Base-by-base conservation (phyloP, 2,797 vertebrate genomes). In the Melanotaenia nigrans region DNA sequence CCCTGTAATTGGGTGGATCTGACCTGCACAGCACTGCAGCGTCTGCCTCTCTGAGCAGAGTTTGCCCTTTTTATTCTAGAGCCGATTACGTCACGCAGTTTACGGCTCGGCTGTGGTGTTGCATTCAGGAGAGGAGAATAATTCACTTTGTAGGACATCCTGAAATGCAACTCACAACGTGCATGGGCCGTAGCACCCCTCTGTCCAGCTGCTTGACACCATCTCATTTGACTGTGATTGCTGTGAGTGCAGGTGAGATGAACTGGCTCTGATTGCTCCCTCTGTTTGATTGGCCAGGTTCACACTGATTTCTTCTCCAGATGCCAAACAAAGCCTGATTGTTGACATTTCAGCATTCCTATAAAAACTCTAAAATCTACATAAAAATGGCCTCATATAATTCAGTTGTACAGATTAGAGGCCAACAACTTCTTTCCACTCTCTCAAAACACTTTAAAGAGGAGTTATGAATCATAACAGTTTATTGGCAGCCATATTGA, bases 71-170 rank as follows among this genome's bases (percentile, higher is more conserved):
- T 89, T 73, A 84, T 70, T 71, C 86, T 14, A 58, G 57, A 64
- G 74, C 76, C 5, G 28, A 16, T 7, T 38, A 63, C 85, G 89
- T 90, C 92, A 92, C 78, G 11, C 61, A 16, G 62, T 90, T 91
- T 92, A 91, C 85, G 73, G 54, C 72, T 32, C 3, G 33, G 25
- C 65, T 33, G 71, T 59, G 51, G 47, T 13, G 58, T 59, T 18
- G 30, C 42, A n/a, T 0, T 33, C 24, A 60, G 59, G 35, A 70
- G 42, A 67, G 75, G 68, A 66, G 61, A 79, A 42, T 61, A 64
- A 11, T 56, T 71, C 1, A 51, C 25, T 12, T 10, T 33, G 58
- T 2, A 14, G 24, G 65, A 67, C 76, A 81, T 83, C 22, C 30
- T 47, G 28, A 45, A 3, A 2, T 5, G 10, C n/a, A 14, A 65